Conservation (phyloP, 2,888 invertebrate genomes). For the Conus canariensis region DNA sequence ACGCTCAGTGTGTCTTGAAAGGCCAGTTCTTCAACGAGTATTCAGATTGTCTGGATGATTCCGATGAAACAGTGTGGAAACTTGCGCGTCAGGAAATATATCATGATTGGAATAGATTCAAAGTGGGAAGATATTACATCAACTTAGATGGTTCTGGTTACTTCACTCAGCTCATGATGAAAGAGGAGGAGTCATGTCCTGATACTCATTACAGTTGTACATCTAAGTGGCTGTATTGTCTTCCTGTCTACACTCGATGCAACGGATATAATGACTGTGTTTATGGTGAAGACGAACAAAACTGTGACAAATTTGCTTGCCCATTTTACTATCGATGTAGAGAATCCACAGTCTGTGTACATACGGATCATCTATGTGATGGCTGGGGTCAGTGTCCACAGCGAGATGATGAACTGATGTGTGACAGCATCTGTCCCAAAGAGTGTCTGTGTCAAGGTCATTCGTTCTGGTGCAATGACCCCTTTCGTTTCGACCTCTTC, state of each 20-base stretch:
- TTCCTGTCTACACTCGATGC: neutral
- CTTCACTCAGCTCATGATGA: neutral
- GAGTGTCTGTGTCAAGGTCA: neutral
- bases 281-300: neutral
- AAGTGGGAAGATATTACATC: neutral
- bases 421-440: neutral
- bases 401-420: neutral
- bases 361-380: neutral
- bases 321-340: neutral
- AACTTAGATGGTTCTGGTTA: neutral
- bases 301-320: neutral
- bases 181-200: neutral
- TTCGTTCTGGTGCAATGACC: neutral
- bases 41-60: no score
- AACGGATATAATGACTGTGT: neutral
- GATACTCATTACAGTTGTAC: neutral
- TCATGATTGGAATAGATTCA: no score
- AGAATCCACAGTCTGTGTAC: neutral
- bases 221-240: neutral
- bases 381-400: conserved; percentile 11
- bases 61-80: no score
- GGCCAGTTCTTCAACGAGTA: no score
- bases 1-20: no score
- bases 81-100: no score
- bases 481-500: neutral